Evolutionary conservation across 2,113 vertebrate species (phyloP).

Genomic region (Trachemys scripta): DNA sequence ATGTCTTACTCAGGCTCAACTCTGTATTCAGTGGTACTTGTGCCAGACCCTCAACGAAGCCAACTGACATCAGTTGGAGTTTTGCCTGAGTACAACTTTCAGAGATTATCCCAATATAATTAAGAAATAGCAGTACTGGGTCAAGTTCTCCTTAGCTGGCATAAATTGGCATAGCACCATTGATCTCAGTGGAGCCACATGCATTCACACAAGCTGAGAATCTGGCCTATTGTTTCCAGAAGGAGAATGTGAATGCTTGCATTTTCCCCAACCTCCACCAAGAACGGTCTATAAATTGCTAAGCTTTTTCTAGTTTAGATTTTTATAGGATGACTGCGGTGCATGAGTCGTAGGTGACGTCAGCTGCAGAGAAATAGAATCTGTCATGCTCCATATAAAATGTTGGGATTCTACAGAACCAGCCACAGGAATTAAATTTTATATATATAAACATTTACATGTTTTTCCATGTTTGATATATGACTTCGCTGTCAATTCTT

Average conservation of each 20-base stretch:
- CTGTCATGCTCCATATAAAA: neutral
- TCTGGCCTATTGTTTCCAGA: neutral
- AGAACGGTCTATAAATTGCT: neutral
- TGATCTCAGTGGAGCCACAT: neutral
- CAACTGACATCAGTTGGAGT: neutral
- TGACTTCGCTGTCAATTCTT: neutral
- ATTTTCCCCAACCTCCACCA: rapidly evolving
- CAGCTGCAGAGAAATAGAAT: neutral
- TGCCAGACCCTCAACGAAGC: neutral
- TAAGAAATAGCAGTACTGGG: neutral
- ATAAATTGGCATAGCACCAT: neutral
- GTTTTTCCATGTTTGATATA: neutral
- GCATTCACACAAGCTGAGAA: neutral
- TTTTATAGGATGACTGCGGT: neutral
- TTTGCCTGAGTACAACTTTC: neutral
- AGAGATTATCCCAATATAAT: neutral
- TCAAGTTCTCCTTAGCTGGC: neutral
- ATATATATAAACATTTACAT: neutral
- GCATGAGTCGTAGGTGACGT: neutral
- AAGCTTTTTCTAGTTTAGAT: neutral
- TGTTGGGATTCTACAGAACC: neutral
- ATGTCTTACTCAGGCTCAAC: neutral
- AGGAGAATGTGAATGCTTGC: neutral
- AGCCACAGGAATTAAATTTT: neutral
- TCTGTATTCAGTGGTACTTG: neutral